Conservation (phyloP, 2,113 vertebrate genomes). For the Callithrix jacchus region DNA sequence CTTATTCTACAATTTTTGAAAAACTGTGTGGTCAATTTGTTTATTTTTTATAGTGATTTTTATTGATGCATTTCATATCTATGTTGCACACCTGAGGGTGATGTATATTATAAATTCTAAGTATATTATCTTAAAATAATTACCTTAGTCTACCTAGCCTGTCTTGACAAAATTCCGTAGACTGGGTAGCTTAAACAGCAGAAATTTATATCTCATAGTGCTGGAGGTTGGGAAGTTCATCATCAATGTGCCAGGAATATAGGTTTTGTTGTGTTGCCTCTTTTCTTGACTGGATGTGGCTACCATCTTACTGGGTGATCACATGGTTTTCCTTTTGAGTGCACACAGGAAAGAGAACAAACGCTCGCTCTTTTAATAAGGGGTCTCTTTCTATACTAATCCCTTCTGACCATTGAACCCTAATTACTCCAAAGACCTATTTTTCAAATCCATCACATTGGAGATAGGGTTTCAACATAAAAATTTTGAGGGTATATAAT, state of each 20-base stretch:
- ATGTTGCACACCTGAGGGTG: background rate
- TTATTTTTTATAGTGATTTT: background rate
- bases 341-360: background rate
- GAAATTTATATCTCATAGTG: background rate
- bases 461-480: background rate
- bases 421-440: background rate
- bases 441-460: background rate
- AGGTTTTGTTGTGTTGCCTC: background rate
- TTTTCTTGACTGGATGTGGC: background rate
- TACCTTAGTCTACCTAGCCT: background rate
- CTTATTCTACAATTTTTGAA: background rate
- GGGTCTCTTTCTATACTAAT: background rate
- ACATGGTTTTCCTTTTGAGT: background rate
- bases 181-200: background rate
- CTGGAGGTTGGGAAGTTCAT: background rate
- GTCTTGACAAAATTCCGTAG: background rate
- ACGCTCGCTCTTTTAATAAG: too few species aligned
- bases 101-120: background rate
- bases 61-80: background rate
- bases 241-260: background rate
- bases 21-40: background rate
- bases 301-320: background rate
- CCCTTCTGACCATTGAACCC: background rate
- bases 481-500: background rate
- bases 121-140: background rate